phyloP scores from a whole-genome alignment of 2,888 invertebrate genomes.

The Sarcophaga variegata region DNA sequence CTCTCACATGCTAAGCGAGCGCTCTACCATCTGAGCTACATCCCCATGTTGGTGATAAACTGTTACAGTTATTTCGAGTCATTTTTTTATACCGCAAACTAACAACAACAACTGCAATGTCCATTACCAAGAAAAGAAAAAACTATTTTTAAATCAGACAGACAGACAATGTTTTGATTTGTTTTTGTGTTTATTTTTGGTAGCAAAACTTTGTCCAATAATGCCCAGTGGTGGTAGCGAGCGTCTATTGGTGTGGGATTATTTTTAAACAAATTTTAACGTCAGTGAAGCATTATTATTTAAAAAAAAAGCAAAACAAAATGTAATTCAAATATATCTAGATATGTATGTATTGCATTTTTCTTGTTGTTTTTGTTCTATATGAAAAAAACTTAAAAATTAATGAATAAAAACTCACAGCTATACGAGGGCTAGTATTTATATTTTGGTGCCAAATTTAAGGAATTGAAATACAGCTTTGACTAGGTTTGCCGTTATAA shows the following conservation, averaged over 20 bases:
- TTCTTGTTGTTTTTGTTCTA: conserved; percentile 27
- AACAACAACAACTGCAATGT: background rate
- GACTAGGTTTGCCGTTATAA: no score
- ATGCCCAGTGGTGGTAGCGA: background rate
- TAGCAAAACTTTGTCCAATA: conserved; percentile 18
- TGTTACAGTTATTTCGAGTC: background rate
- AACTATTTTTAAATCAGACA: background rate
- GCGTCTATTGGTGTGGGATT: background rate
- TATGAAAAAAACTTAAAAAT: conserved; percentile 1
- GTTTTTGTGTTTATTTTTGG: conserved; percentile 15
- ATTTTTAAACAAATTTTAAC: conserved; percentile 5
- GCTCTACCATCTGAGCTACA: conserved; percentile 81
- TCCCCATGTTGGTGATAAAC: conserved; percentile 69
- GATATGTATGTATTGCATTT: no score
- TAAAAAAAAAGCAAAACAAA: conserved; percentile 12
- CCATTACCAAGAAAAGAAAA: background rate
- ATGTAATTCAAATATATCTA: conserved; percentile 1
- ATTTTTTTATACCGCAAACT: background rate
- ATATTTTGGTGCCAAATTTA: no score
- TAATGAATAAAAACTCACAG: no score
- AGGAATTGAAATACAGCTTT: no score
- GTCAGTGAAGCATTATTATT: background rate
- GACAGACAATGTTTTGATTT: background rate
- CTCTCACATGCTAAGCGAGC: conserved; percentile 81
- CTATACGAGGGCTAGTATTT: no score